Evolutionary conservation across 2,888 invertebrate genomes (phyloP), one percentile per base, ranked within the genome.

Genomic region (Acronicta psi): DNA sequence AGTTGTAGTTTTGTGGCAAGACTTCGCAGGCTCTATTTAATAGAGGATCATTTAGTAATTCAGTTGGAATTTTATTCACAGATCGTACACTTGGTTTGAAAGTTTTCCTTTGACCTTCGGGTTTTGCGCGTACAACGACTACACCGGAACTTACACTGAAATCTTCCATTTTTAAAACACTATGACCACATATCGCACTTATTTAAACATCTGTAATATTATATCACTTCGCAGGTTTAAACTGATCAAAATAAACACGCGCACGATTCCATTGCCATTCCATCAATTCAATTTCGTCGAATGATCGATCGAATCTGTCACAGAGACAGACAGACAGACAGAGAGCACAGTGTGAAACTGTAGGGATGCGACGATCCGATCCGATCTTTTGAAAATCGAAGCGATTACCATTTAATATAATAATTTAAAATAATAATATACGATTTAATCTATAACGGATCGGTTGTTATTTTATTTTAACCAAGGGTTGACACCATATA

Each of bases 1-100:
- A 99, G 87, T 99, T 99, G 85, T 99, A 99, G 93, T 99, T 99
- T 31, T 95, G 90, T 2, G 99, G 99, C 50, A 99, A 94, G 37
- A 95, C 93, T 79, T 96, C 95, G 60, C 97, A 96, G 0, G 97
- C 97, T 82, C 95, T 93, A 81, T 97, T 96, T 23, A 98, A 86
- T 69, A 96, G 82, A 14, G 96, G 95, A 90, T 98, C 96, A 76
- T 97, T 96, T 18, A 97, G 87, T 46, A 98, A 95, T 75, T 96
- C 96, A 68, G 96, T 96, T 0, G 98, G 98, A 73, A 98, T 97
- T 91, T 97, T 97, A 86, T 96, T 98, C 17, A 97, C 90, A 40
- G 94, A 87, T 84, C 96, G 96, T 40, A 96, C 94, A 52, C 95
- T 95, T 0, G 97, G 96, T 88, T 97, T 97, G 80, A 97, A 97